These are phyloP conservation scores for Dicyrtoma fusca DNA, from an alignment of 2,888 invertebrate species.

Conservation along the genomic window DNA sequence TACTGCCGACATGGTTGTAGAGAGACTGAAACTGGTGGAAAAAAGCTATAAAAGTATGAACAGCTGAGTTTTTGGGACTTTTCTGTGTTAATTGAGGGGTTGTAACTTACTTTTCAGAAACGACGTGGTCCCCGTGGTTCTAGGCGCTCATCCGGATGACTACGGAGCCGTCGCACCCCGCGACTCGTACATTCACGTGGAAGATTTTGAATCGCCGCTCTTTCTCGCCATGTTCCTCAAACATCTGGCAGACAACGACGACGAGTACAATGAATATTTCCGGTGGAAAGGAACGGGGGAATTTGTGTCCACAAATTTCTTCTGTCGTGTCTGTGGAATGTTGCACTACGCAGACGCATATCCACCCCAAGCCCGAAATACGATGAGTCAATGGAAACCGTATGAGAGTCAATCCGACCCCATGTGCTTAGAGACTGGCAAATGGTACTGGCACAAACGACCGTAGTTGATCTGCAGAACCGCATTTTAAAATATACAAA, in stretches of 20 bases:
- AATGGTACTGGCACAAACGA: too few species aligned
- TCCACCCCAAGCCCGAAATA: neutral
- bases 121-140: constrained; percentile 51
- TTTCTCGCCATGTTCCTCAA: constrained; percentile 63
- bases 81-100: too few species aligned
- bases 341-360: constrained; percentile 45
- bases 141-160: constrained; percentile 53
- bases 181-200: constrained; percentile 51
- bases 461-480: too few species aligned
- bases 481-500: too few species aligned
- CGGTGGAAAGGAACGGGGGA: constrained; percentile 63
- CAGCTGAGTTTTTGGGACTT: too few species aligned
- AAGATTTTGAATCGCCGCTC: constrained; percentile 50
- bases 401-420: too few species aligned
- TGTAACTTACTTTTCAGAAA: constrained; percentile 46
- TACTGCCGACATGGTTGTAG: too few species aligned
- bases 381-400: too few species aligned
- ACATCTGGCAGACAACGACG: constrained; percentile 61
- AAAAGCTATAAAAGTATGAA: too few species aligned
- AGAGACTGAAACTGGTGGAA: too few species aligned
- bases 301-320: constrained; percentile 45
- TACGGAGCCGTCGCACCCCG: constrained; percentile 53
- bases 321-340: constrained; percentile 53
- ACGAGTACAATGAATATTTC: constrained; percentile 63
- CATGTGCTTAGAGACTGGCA: too few species aligned